Evolutionary conservation across 2,797 vertebrate species (phyloP).

Genomic region (Alcedo atthis): DNA sequence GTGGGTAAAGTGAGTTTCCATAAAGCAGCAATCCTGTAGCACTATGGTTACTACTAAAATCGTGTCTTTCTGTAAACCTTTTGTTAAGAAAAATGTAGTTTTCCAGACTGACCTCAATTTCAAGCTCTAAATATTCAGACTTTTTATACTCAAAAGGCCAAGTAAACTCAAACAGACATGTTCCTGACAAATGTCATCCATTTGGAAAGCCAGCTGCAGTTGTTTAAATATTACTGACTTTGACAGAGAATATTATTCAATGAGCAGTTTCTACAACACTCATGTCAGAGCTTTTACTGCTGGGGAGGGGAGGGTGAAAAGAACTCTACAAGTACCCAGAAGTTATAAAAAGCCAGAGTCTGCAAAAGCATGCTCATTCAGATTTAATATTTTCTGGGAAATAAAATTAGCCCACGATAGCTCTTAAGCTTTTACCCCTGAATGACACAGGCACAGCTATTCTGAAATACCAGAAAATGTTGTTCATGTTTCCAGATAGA

Average conservation of each 20-base stretch:
- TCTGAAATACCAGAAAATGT: neutral
- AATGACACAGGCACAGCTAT: neutral
- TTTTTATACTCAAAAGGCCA: constrained; percentile 26
- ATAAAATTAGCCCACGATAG: constrained; percentile 1
- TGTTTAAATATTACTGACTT: constrained; percentile 51
- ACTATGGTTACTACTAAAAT: neutral
- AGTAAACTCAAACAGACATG: constrained; percentile 29
- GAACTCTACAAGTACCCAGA: neutral
- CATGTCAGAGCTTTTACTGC: constrained; percentile 8
- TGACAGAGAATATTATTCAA: constrained; percentile 3
- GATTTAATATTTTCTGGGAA: constrained; percentile 19
- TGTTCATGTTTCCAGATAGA: neutral
- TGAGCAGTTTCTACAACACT: neutral
- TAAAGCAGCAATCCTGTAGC: neutral
- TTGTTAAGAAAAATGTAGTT: constrained; percentile 7
- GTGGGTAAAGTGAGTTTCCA: neutral
- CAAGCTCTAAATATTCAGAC: constrained; percentile 28
- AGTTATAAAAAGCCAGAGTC: neutral
- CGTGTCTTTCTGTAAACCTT: neutral
- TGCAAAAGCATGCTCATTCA: constrained; percentile 8
- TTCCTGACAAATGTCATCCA: constrained; percentile 46
- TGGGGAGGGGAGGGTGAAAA: neutral
- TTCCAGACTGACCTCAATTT: constrained; percentile 39
- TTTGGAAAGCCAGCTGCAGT: constrained; percentile 29
- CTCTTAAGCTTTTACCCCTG: neutral